Evolutionary conservation across 2,888 invertebrate species (phyloP).

Genomic region (Amphipyra tragopoginis): DNA sequence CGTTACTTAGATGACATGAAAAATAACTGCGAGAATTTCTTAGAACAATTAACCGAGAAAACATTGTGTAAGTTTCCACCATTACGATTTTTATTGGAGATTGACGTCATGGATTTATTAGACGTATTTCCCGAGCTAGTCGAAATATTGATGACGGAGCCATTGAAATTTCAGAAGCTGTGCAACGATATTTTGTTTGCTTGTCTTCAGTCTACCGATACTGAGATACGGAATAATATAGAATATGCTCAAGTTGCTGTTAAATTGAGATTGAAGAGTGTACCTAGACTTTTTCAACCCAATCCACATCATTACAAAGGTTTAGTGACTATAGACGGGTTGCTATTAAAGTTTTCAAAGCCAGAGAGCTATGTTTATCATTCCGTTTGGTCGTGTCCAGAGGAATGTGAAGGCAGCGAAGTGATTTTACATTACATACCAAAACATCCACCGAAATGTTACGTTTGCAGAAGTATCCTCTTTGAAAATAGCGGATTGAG

Average conservation of each 20-base stretch:
- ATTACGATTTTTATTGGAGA: conserved; percentile 72
- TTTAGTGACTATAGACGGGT: conserved; percentile 71
- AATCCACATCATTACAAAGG: conserved; percentile 69
- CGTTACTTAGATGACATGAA: conserved; percentile 72
- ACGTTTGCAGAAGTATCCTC: conserved; percentile 74
- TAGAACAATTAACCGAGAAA: conserved; percentile 69
- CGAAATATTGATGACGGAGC: conserved; percentile 75
- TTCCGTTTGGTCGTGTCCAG: conserved; percentile 85
- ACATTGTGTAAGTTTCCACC: conserved; percentile 76
- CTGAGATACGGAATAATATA: conserved; percentile 61
- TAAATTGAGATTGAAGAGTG: conserved; percentile 71
- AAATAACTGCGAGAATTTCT: conserved; percentile 69
- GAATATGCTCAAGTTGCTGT: conserved; percentile 73
- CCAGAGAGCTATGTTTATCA: conserved; percentile 78
- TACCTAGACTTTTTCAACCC: conserved; percentile 63
- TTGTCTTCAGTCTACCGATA: conserved; percentile 70
- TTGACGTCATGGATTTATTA: conserved; percentile 80
- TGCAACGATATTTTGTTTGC: conserved; percentile 78
- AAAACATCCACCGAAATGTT: conserved; percentile 79
- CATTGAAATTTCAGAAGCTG: conserved; percentile 71
- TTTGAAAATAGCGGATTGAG: conserved; percentile 83
- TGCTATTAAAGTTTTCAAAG: conserved; percentile 74
- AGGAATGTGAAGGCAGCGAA: conserved; percentile 83
- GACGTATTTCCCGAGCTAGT: conserved; percentile 73
- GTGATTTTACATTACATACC: conserved; percentile 79